Conservation (phyloP, 2,888 invertebrate species). For the Empis stercorea region DNA sequence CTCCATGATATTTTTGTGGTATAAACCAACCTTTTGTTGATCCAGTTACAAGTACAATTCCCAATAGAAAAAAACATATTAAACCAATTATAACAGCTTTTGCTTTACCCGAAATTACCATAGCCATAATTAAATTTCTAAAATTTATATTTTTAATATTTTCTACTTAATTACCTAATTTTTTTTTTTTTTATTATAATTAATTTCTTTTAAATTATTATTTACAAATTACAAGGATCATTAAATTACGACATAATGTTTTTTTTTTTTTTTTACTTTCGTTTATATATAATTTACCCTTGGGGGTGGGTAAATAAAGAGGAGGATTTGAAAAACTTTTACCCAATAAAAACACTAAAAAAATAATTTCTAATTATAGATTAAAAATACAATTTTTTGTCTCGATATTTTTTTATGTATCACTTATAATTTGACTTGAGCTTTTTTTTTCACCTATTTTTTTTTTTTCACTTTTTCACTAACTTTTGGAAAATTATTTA, state of each 20-base stretch:
- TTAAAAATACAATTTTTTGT: no score
- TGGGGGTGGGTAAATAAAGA: no score
- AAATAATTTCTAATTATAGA: no score
- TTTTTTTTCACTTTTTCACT: no score
- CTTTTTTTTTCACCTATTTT: background rate
- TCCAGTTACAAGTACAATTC: conserved; percentile 43
- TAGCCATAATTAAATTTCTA: conserved; percentile 40
- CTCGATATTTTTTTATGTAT: no score
- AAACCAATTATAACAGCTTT: conserved; percentile 47
- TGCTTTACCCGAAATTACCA: conserved; percentile 50
- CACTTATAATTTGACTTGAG: no score
- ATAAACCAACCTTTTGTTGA: conserved; percentile 51
- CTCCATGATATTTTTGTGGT: conserved; percentile 39
- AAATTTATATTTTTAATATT: conserved; percentile 4
- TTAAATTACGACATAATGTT: no score
- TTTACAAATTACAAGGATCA: background rate
- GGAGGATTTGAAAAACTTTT: no score
- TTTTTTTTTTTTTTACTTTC: background rate
- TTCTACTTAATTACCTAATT: background rate
- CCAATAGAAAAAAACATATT: conserved; percentile 43
- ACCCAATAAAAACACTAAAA: no score
- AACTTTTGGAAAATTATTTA: no score
- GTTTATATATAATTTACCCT: no score
- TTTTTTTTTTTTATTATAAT: background rate
- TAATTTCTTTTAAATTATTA: background rate